These are phyloP conservation scores for Saccopteryx bilineata DNA, from an alignment of 2,113 vertebrate species.

Conservation along the genomic window DNA sequence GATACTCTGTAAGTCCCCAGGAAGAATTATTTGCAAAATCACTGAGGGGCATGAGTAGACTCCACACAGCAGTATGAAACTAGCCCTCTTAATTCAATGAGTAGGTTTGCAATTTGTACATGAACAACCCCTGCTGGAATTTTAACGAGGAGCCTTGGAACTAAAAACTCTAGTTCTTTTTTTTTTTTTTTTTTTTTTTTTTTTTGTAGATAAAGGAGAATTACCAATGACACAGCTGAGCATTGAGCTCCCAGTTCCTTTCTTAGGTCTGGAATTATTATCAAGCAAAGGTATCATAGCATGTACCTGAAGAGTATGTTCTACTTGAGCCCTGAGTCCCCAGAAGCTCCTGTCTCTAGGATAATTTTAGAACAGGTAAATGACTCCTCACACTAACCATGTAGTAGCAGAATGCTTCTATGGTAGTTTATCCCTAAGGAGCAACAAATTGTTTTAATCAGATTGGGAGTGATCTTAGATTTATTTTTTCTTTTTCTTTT, in stretches of 20 bases:
- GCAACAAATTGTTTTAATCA: neutral
- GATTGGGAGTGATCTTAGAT: neutral
- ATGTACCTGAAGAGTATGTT: neutral
- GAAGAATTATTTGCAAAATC: constrained; percentile 16
- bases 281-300: neutral
- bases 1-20: neutral
- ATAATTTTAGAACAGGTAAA: constrained; percentile 28
- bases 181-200: too few relatives aligned
- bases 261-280: neutral
- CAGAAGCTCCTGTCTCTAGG: neutral
- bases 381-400: neutral
- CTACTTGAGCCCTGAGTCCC: neutral
- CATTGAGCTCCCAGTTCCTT: neutral
- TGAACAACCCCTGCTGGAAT: constrained; percentile 48
- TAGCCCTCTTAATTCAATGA: constrained; percentile 68
- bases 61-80: neutral
- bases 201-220: constrained; percentile 54
- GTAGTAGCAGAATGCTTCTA: neutral
- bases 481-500: neutral
- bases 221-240: constrained; percentile 10
- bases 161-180: neutral
- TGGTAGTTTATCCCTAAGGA: neutral
- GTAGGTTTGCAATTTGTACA: constrained; percentile 40
- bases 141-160: constrained; percentile 45
- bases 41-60: neutral